A percentile compares a stretch with the other conserved stretches of the same genome.
Evolutionary conservation across 2,113 vertebrate species (phyloP).

Genomic region (Salvelinus sp.): DNA sequence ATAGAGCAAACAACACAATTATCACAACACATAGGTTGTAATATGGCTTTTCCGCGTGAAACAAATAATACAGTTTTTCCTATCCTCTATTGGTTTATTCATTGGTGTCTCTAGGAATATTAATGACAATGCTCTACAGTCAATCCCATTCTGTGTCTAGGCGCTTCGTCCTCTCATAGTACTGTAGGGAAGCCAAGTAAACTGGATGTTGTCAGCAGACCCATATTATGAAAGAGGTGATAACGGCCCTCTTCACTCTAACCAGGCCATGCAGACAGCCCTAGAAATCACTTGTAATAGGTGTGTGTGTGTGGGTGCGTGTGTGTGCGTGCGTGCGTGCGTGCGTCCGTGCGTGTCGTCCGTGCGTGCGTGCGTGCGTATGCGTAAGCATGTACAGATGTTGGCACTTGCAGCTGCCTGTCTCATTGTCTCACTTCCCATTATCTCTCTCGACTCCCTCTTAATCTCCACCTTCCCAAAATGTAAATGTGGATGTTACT

Average conservation of each 20-base stretch:
- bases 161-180: too few relatives aligned
- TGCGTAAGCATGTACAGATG: background rate
- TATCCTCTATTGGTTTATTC: background rate
- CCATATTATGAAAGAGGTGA: constrained; percentile 38
- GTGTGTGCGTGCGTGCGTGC: constrained; percentile 39
- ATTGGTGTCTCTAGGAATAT: background rate
- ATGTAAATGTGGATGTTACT: background rate
- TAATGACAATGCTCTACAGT: background rate
- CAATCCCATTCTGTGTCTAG: too few relatives aligned
- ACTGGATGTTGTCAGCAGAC: background rate
- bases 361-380: constrained; percentile 32
- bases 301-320: constrained; percentile 34
- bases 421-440: background rate
- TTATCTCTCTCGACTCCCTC: background rate
- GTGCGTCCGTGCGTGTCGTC: constrained; percentile 37
- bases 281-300: background rate
- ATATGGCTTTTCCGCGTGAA: too few relatives aligned
- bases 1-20: too few relatives aligned
- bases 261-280: constrained; percentile 20
- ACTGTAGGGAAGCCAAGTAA: background rate
- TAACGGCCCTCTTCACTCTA: constrained; percentile 22
- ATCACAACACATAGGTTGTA: too few relatives aligned
- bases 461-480: background rate
- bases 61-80: background rate
- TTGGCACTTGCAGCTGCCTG: background rate